Percentiles rank a stretch among this genome's conserved stretches.
phyloP scores from a whole-genome alignment of 2,797 vertebrate genomes.

The Mormyrops boulengeri region DNA sequence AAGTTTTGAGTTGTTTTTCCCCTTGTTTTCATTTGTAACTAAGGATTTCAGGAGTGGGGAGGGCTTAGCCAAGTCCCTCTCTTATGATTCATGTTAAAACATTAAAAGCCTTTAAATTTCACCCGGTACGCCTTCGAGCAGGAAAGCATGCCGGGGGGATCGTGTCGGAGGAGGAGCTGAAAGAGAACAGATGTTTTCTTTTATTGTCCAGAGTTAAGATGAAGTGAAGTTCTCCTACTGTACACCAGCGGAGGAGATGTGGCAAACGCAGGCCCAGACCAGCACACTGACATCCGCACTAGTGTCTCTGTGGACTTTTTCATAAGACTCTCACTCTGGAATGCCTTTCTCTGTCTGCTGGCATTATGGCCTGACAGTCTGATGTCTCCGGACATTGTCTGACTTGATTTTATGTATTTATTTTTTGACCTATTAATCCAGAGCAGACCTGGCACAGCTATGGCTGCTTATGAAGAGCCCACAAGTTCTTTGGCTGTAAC shows the following conservation, averaged over 20 bases:
- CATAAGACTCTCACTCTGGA: not conserved
- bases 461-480: not conserved
- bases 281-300: not conserved
- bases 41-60: not conserved
- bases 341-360: not conserved
- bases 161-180: conserved; percentile 32
- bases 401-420: not conserved
- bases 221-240: not conserved
- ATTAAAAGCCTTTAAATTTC: not conserved
- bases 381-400: not conserved
- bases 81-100: not conserved
- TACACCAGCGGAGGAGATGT: not conserved
- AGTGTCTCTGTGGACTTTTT: not conserved
- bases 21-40: not conserved
- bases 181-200: conserved; percentile 51
- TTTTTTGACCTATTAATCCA: not conserved
- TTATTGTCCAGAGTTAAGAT: conserved; percentile 13
- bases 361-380: not conserved
- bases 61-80: not conserved
- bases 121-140: not conserved
- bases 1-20: not conserved
- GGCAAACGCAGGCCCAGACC: not conserved
- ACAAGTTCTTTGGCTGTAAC: not conserved
- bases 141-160: not conserved
- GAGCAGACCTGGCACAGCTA: not conserved